Evolutionary conservation across 2,888 invertebrate genomes (phyloP).

Genomic region (Caenorhabditis sp.): DNA sequence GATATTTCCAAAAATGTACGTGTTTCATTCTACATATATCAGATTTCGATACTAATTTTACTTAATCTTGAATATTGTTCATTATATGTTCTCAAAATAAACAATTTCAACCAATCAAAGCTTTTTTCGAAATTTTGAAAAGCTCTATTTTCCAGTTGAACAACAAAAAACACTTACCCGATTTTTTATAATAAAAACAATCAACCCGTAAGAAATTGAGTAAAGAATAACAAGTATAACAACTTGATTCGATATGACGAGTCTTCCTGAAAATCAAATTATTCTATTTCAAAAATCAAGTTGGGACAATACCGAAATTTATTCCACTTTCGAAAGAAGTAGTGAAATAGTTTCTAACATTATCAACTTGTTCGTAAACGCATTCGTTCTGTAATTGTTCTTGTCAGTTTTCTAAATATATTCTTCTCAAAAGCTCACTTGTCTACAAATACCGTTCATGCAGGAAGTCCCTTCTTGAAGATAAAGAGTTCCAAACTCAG

Average conservation of each 20-base stretch:
- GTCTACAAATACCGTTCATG: constrained; percentile 88
- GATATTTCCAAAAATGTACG: no score
- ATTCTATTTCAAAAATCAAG: constrained; percentile 4
- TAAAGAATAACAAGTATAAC: constrained; percentile 89
- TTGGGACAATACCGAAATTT: constrained; percentile 6
- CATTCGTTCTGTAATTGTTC: constrained; percentile 33
- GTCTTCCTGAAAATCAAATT: constrained; percentile 75
- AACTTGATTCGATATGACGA: constrained; percentile 90
- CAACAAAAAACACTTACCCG: background rate
- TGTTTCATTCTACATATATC: no score
- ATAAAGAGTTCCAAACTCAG: constrained; percentile 20
- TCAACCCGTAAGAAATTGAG: background rate
- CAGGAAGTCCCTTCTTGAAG: constrained; percentile 92
- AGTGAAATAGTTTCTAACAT: constrained; percentile 32
- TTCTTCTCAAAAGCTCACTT: constrained; percentile 18
- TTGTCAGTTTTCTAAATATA: background rate
- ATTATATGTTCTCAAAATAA: no score
- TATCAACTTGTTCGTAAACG: constrained; percentile 36
- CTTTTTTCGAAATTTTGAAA: no score
- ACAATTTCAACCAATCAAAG: no score
- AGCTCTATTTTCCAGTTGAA: background rate
- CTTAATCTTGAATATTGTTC: no score
- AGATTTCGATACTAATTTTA: no score
- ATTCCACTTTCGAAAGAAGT: constrained; percentile 21
- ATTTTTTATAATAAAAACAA: background rate